Base-by-base conservation (phyloP, 1,140 invertebrate genomes). In the Laupala kohalensis region DNA sequence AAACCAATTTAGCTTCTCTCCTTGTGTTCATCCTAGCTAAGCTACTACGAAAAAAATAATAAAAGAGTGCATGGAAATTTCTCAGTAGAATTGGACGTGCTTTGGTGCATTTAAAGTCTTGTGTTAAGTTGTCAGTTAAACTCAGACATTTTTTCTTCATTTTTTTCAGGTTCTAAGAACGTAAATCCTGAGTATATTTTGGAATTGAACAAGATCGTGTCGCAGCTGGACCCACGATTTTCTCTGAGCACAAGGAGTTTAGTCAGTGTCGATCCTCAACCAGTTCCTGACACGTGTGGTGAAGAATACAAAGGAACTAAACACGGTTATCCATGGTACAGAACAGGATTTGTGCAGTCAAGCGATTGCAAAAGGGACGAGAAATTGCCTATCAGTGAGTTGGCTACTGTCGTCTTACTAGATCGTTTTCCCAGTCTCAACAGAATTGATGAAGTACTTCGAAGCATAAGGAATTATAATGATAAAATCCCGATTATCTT, bases 291-390 rank as follows among this genome's bases (percentile, higher is more conserved):
- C 25, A 66, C 69, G 23, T 74, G 73, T 63, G 67, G 27, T 12
- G 67, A 74, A 25, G 24, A 53, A 5, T 66, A 66, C 71, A 64
- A 65, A 5, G 67, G 25, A 15, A 25, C 65, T 2, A 27, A 29
- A 29, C 24, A 64, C 28, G 73, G 71, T 15, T 65, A 68, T 24
- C 71, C 67, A 15, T 69, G 68, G 13, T 72, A 72, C 64, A 63
- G 72, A n/a, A 62, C 65, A 26, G 71, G 71, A 25, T 73, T 73
- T 53, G 73, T 72, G 25, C 25, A 71, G 6, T 64, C 37, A 6
- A 15, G 13, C 13, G 28, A 28, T 19, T 69, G 30, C 53, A 29
- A 53, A 5, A 24, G 62, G 25, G 68, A 69, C 19, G 13, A 53
- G 29, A 66, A 62, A 5, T 23, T 62, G 6, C 73, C 73, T 4